A percentile compares a stretch with the other conserved stretches of the same genome.
These are phyloP conservation scores for Eutolmus rufibarbis DNA, from an alignment of 2,888 invertebrate genomes.

Conservation along the genomic window DNA sequence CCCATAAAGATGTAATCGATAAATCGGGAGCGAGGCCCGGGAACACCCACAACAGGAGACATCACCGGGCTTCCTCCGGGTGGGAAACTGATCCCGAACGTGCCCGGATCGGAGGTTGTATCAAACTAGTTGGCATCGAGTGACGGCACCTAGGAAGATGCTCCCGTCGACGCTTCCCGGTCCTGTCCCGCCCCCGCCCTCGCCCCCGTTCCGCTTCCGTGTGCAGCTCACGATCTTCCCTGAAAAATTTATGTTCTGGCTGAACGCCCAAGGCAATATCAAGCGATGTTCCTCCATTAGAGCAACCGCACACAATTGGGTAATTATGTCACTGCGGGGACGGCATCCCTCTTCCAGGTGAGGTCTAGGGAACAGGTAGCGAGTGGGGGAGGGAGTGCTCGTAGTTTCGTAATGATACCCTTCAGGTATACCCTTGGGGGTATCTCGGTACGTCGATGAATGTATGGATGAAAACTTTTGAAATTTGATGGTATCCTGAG, in stretches of 20 bases:
- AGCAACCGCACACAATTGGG: slow-evolving; percentile 31
- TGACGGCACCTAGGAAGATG: neutral
- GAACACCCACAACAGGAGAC: neutral
- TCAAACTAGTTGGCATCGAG: neutral
- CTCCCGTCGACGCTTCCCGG: neutral
- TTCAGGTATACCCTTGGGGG: neutral
- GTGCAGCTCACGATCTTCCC: neutral
- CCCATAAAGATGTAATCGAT: slow-evolving; percentile 36
- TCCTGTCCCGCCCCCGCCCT: neutral
- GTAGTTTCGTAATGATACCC: neutral
- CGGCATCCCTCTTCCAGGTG: neutral
- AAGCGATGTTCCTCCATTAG: slow-evolving; percentile 36
- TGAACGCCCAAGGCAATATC: slow-evolving; percentile 28
- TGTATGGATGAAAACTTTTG: neutral
- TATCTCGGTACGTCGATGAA: neutral
- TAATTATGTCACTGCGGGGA: slow-evolving; percentile 30
- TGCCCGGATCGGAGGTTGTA: neutral
- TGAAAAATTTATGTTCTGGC: slow-evolving; percentile 24
- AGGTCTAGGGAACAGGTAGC: neutral
- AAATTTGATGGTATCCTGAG: neutral
- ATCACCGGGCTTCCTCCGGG: neutral
- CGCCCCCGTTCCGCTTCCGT: neutral
- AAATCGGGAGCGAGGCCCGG: neutral
- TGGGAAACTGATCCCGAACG: neutral
- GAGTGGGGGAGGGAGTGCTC: neutral